Conservation (phyloP, 2,113 vertebrate species). For the Ibidorhyncha struthersii region DNA sequence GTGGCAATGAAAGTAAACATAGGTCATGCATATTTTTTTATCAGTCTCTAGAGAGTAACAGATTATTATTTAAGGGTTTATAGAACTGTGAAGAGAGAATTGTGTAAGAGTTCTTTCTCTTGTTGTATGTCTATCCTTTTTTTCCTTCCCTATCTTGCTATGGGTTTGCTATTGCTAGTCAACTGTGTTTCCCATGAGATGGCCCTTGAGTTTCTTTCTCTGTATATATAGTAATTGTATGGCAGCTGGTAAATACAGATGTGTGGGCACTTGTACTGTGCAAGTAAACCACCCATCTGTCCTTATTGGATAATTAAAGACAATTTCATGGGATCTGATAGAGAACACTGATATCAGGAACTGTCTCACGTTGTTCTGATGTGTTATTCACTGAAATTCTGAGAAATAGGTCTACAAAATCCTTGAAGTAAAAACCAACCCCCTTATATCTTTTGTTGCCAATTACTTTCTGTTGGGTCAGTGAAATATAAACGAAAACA, state of each 20-base stretch:
- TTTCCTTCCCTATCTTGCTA: background rate
- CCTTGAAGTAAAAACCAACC: background rate
- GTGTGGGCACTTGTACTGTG: background rate
- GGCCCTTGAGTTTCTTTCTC: background rate
- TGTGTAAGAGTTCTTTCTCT: background rate
- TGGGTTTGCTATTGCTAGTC: background rate
- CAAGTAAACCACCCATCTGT: background rate
- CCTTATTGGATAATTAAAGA: background rate
- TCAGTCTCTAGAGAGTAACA: background rate
- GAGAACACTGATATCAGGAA: background rate
- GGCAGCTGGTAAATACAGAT: background rate
- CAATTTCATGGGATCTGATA: background rate
- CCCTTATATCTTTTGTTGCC: background rate
- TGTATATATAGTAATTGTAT: background rate
- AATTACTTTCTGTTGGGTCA: background rate
- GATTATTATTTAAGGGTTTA: background rate
- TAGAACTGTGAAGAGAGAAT: background rate
- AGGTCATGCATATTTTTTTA: background rate
- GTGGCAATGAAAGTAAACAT: background rate
- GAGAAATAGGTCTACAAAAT: background rate
- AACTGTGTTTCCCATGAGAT: background rate
- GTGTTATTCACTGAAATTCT: background rate
- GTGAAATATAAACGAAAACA: background rate
- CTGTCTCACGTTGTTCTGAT: background rate
- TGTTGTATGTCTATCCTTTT: background rate